Evolutionary conservation across 2,113 vertebrate genomes (phyloP).

Genomic region (Promerops cafer): DNA sequence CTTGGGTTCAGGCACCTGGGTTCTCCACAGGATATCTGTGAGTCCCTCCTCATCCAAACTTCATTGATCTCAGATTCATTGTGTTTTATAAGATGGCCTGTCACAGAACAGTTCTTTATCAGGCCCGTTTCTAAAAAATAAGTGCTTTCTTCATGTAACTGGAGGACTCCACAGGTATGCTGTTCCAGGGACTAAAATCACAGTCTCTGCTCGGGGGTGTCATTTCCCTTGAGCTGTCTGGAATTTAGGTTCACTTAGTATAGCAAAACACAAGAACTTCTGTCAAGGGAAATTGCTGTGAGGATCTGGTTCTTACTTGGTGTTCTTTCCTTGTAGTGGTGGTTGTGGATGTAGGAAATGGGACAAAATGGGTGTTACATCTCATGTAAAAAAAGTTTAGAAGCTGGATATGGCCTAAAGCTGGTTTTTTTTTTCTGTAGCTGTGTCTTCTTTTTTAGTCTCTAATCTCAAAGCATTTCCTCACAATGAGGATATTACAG

Average conservation of each 20-base stretch:
- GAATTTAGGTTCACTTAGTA: not conserved
- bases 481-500: not conserved
- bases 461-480: conserved; percentile 14
- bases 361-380: not conserved
- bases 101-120: not conserved
- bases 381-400: not conserved
- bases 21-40: not conserved
- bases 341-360: not conserved
- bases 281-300: not conserved
- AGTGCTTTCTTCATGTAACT: not conserved
- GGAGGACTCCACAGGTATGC: not conserved
- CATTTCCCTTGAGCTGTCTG: not conserved
- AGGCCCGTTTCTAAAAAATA: not conserved
- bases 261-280: not conserved
- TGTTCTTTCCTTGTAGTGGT: not conserved
- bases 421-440: not conserved
- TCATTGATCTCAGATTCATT: not conserved
- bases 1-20: not conserved
- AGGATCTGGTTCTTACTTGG: not conserved
- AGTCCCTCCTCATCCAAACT: not conserved
- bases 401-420: not conserved
- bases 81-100: not conserved
- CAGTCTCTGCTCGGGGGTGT: fast-evolving
- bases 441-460: not conserved
- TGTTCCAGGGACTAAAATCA: not conserved